A percentile compares a stretch with the other conserved stretches of the same genome.
phyloP scores from a whole-genome alignment of 1,140 invertebrate genomes.

The Sesamia nonagrioides region DNA sequence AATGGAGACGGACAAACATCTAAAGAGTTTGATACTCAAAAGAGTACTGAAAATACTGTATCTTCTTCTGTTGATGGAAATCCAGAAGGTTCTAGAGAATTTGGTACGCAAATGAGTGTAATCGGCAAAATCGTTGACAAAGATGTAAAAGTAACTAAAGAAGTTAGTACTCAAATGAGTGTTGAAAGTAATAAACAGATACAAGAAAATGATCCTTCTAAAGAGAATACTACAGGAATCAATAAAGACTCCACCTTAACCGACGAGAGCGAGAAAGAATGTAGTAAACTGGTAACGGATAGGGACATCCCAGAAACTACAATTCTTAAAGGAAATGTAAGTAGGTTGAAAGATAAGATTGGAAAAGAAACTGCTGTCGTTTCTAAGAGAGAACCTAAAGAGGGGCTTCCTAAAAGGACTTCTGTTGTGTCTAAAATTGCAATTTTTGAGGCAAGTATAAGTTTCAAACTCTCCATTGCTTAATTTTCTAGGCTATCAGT shows the following conservation, averaged over 20 bases:
- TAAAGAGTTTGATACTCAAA: not conserved
- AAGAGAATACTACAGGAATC: conserved; percentile 4
- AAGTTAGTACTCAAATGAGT: conserved; percentile 8
- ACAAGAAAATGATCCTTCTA: not conserved
- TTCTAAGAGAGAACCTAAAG: conserved; percentile 33
- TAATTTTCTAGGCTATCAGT: too few species aligned
- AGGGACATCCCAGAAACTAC: conserved; percentile 59
- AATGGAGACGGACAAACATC: not conserved
- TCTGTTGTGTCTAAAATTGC: conserved; percentile 76
- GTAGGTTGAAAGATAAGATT: conserved; percentile 66
- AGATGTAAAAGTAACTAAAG: not conserved
- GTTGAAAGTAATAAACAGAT: not conserved
- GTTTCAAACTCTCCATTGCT: not conserved
- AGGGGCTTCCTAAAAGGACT: conserved; percentile 67
- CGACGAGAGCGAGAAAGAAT: conserved; percentile 12
- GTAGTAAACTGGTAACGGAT: not conserved
- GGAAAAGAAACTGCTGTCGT: conserved; percentile 51
- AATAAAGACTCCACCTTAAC: not conserved
- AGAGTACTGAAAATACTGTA: not conserved
- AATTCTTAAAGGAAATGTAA: conserved; percentile 73
- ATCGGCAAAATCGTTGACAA: not conserved
- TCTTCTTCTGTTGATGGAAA: not conserved
- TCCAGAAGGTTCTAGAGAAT: not conserved
- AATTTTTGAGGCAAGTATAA: conserved; percentile 75
- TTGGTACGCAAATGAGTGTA: conserved; percentile 2